Evolutionary conservation across 2,888 invertebrate genomes (phyloP).

Genomic region (Troilus luridus): DNA sequence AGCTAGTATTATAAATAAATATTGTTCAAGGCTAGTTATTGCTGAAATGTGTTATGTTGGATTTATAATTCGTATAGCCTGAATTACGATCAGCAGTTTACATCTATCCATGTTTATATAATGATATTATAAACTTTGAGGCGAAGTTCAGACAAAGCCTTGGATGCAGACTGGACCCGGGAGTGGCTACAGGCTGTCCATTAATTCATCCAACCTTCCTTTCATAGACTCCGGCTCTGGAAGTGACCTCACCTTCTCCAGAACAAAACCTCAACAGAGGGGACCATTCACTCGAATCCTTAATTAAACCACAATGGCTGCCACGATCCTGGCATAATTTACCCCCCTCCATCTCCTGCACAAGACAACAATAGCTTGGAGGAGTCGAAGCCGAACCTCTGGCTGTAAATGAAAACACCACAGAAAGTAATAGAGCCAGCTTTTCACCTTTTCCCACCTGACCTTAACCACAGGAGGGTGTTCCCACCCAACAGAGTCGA

Average conservation of each 20-base stretch:
- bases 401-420: constrained; percentile 42
- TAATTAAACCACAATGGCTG: neutral
- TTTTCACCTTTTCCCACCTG: constrained; percentile 43
- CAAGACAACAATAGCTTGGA: neutral
- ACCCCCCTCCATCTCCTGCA: neutral
- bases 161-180: neutral
- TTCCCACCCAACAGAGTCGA: neutral
- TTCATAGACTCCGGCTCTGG: neutral
- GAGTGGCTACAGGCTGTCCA: neutral
- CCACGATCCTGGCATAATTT: neutral
- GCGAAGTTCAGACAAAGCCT: neutral
- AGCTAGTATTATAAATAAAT: no score
- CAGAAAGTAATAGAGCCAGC: constrained; percentile 36
- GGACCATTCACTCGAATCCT: neutral
- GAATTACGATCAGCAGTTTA: no score
- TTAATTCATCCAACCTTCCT: neutral
- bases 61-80: no score
- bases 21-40: no score
- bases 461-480: constrained; percentile 1
- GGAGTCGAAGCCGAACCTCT: neutral
- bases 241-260: neutral
- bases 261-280: neutral
- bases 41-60: no score
- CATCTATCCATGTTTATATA: no score
- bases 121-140: no score